Evolutionary conservation across 1,140 invertebrate species (phyloP), one percentile per base, ranked within the genome.

Genomic region (Panulirus ornatus): DNA sequence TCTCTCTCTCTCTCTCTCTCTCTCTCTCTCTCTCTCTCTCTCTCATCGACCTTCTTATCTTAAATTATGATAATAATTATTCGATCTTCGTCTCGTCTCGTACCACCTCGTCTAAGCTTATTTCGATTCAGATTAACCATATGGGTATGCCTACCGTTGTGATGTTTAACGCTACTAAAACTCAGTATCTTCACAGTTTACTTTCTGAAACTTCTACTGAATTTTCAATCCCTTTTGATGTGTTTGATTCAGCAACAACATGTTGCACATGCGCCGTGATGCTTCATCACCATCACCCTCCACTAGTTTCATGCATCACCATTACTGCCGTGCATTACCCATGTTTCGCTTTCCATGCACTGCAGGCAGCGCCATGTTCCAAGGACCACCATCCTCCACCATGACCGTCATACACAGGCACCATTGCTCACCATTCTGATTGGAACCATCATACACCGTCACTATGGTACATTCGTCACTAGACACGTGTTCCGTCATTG

Each of bases 21-120:
- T 70, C 5, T 70, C 63, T 76, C 5, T 70, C 63, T 70, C 5
- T 70, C 63, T 70, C 27, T 76, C 73, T 76, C 1, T 38, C 73
- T 76, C 73, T 38, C 34, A 2, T 36, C 40, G 27, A 6, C 73
- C 22, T 22, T 38, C 73, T 76, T 36, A 27, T 30, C 19, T 19
- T 58, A 9, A 58, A 11, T 11, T 58, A 11, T 66, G 6, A 6
- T 19, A 30, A 6, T 22, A 27, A 6, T 66, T 66, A 22, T 66
- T 27, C 34, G n/a, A 27, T 22, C 34, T 66, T 70, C 36, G 27
- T 9, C 66, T 22, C 58, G 19, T 63, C 58, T 63, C 58, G 27
- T 16, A 22, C 27, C 1, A 27, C 58, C 19, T 63, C 58, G 27
- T 27, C 27, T 2, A 22, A 22, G 1, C 27, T 34, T 70, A 22